Percentiles rank a stretch among this genome's conserved stretches.
These are phyloP conservation scores for Lamprotornis superbus DNA, from an alignment of 2,113 vertebrate genomes.

Conservation along the genomic window DNA sequence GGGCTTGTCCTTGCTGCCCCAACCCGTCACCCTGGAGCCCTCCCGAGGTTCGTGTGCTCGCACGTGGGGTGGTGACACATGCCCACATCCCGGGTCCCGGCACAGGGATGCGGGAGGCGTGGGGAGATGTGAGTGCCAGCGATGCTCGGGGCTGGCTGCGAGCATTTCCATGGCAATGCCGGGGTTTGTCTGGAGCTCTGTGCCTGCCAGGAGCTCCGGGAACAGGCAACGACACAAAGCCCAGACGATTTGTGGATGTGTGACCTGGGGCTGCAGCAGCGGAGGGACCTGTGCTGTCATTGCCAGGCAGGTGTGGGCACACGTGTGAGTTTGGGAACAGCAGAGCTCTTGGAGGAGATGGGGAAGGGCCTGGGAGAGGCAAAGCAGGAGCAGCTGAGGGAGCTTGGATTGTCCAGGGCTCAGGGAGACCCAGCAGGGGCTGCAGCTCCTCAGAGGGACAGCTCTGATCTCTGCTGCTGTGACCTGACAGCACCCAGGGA, in stretches of 20 bases:
- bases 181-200: not conserved
- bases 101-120: not conserved
- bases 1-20: too few relatives aligned
- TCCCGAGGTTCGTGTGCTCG: not conserved
- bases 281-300: not conserved
- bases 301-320: not conserved
- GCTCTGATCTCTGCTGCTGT: not conserved
- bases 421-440: not conserved
- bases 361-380: not conserved
- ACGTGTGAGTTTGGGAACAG: fast-evolving
- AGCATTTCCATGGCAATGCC: constrained; percentile 45
- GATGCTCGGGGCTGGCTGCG: not conserved
- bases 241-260: not conserved
- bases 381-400: not conserved
- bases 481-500: not conserved
- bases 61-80: fast-evolving
- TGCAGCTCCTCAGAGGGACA: not conserved
- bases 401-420: not conserved
- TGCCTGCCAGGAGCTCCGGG: not conserved
- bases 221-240: not conserved
- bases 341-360: not conserved
- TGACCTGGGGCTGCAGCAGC: not conserved
- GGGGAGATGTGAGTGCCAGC: not conserved
- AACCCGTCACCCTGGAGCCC: fast-evolving
- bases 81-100: not conserved